Base-by-base conservation (phyloP, 2,888 invertebrate species). In the Conus canariensis region DNA sequence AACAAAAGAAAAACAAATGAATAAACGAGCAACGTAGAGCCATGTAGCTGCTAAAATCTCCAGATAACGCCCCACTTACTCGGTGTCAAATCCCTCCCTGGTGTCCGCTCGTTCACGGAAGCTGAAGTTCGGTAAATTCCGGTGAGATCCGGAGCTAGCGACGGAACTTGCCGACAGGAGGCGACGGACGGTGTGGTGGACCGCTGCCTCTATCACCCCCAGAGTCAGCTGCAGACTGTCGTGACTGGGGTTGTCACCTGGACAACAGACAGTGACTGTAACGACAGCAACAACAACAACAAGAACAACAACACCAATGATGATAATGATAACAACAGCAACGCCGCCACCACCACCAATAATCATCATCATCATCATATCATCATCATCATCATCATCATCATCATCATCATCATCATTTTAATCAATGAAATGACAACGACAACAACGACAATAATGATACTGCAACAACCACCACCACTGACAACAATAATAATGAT, bases 141-240 rank as follows among this genome's bases (percentile, higher is more conserved):
- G 60, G 86, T 67, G 86, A 67, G 86, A 86, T 22, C 87, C 87
- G 74, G 74, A 56, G 10, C 86, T 85, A 1, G 64, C 64, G 58
- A n/a, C 83, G 58, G 89, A 89, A 82, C 85, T 89, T n/a, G 85
- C 85, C 45, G 89, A 89, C 16, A 89, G 89, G 0, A 89, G 45
- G 19, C 58, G 59, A 12, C 77, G 25, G 5, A 89, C 89, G 16
- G 85, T 89, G 45, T 85, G 85, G 22, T 89, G 89, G 16, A 89
- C 89, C 8, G 89, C 89, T 1, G 89, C 89, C 58, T 89, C 89
- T 58, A 89, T 89, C 56, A 89, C 89, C 1, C 85, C 89, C 4
- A 89, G 58, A 0, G 89, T 89, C 74, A 89, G 59, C 9, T 89
- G 70, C 0, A 89, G 56, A 30, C 83, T 64, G 59, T 85, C 85